phyloP scores from a whole-genome alignment of 2,113 vertebrate species.

The Zeus faber region DNA sequence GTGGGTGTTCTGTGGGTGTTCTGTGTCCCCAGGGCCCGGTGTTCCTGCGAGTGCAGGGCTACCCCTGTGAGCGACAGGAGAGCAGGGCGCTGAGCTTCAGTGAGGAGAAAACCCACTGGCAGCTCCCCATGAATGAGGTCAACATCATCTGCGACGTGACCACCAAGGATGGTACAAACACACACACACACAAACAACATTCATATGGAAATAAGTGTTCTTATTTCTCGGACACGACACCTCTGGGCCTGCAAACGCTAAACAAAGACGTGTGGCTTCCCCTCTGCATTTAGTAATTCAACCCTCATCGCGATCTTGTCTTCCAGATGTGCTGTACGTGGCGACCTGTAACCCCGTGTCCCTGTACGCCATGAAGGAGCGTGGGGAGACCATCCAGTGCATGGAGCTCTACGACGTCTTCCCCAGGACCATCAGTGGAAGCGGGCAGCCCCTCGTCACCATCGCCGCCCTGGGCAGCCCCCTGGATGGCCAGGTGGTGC shows the following conservation, averaged over 20 bases:
- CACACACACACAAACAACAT: background rate
- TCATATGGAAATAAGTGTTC: too few relatives aligned
- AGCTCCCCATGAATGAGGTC: constrained; percentile 85
- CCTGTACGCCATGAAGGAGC: constrained; percentile 82
- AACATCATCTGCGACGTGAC: constrained; percentile 88
- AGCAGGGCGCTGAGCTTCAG: constrained; percentile 85
- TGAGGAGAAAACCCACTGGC: constrained; percentile 88
- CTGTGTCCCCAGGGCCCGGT: constrained; percentile 81
- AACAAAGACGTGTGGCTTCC: too few relatives aligned
- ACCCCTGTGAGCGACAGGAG: constrained; percentile 83
- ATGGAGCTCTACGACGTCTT: constrained; percentile 91
- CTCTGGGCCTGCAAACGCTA: too few relatives aligned
- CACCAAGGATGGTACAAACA: constrained; percentile 80
- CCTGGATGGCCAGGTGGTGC: constrained; percentile 86
- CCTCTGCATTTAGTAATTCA: background rate
- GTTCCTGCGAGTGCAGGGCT: constrained; percentile 84
- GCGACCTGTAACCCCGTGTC: constrained; percentile 89
- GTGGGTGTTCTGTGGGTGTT: background rate
- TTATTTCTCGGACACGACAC: too few relatives aligned
- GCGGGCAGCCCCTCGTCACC: constrained; percentile 91
- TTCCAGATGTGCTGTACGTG: constrained; percentile 79
- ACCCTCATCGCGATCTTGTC: background rate
- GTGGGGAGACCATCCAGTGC: constrained; percentile 71
- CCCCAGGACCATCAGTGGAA: constrained; percentile 80
- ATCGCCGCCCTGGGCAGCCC: constrained; percentile 84